Base-by-base conservation (phyloP, 2,113 vertebrate genomes). In the Dunckerocampus dactyliophorus region DNA sequence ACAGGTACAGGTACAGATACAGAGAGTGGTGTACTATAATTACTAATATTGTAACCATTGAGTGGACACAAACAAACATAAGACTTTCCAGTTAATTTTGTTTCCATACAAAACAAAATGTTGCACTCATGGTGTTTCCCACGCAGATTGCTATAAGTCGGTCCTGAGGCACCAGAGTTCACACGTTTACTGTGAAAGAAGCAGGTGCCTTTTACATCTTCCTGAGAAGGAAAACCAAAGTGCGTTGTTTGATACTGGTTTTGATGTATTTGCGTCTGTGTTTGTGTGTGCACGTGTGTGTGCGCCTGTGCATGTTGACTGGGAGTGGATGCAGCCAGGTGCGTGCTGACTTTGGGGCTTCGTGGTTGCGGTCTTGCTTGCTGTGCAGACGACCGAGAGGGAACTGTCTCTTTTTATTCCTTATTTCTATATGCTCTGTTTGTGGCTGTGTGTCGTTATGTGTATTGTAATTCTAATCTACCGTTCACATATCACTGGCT, bases 311-410 rank as follows among this genome's bases (percentile, higher is more conserved):
- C 68, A 17, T 65, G 49, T 59, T 87, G 82, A 82, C 75, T 76
- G 71, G 48, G 75, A 84, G 82, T 59, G 78, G 31, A 71, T 81
- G 59, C 76, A 86, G 76, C 79, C 89, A 92, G 89, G 89, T 92
- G 91, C 86, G 79, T 87, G 79, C 81, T 85, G 82, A 87, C 86
- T 74, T 80, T 87, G 82, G 78, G 81, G 79, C 81, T 88, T 84
- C 91, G 91, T 82, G 89, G 89, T 91, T 90, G 85, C 80, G 89
- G 88, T 91, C 86, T 88, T 74, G 75, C 80, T 85, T 78, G 75
- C 76, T 85, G 75, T 82, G 86, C 88, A 88, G 88, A 89, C 85
- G 82, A 86, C 85, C 55, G 58, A 89, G 83, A 85, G 81, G 85
- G 87, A 89, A 90, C 88, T 84, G 74, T 76, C 61, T 84, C 71